Conservation (phyloP, 1,140 invertebrate genomes). For the Bombus balteatus region DNA sequence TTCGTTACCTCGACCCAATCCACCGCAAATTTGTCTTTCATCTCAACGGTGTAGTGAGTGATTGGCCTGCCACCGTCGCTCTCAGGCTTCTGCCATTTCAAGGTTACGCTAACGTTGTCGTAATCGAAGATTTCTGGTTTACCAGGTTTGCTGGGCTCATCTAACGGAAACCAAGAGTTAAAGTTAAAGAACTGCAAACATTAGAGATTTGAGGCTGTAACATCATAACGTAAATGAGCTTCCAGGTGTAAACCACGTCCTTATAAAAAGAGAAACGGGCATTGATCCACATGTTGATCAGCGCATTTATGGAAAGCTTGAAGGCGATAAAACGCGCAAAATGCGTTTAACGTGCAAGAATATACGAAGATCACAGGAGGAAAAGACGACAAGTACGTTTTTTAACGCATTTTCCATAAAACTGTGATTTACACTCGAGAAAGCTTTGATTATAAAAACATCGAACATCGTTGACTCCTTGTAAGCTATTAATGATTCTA, state of each 20-base stretch:
- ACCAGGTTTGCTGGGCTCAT: conserved; percentile 93
- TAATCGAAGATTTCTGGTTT: conserved; percentile 97
- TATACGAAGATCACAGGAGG: not conserved
- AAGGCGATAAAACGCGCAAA: too few species aligned
- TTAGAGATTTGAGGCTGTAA: too few species aligned
- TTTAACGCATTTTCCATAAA: too few species aligned
- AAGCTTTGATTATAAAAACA: not conserved
- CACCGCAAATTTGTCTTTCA: conserved; percentile 95
- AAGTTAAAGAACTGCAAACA: not conserved
- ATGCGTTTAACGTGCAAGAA: too few species aligned
- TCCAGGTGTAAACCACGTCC: too few species aligned
- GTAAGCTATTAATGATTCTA: not conserved
- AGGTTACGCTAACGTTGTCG: conserved; percentile 93
- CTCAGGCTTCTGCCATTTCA: conserved; percentile 95
- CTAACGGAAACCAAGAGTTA: conserved; percentile 77
- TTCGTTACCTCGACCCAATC: conserved; percentile 95
- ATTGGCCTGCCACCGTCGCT: conserved; percentile 97
- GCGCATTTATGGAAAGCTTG: too few species aligned
- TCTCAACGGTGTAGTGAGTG: conserved; percentile 96
- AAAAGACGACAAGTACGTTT: too few species aligned
- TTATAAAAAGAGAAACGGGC: not conserved
- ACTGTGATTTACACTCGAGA: too few species aligned
- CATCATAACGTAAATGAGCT: too few species aligned
- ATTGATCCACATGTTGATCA: not conserved
- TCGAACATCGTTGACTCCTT: not conserved